A percentile compares a stretch with the other conserved stretches of the same genome.
phyloP scores from a whole-genome alignment of 2,888 invertebrate genomes.

The Catocala fraxini region DNA sequence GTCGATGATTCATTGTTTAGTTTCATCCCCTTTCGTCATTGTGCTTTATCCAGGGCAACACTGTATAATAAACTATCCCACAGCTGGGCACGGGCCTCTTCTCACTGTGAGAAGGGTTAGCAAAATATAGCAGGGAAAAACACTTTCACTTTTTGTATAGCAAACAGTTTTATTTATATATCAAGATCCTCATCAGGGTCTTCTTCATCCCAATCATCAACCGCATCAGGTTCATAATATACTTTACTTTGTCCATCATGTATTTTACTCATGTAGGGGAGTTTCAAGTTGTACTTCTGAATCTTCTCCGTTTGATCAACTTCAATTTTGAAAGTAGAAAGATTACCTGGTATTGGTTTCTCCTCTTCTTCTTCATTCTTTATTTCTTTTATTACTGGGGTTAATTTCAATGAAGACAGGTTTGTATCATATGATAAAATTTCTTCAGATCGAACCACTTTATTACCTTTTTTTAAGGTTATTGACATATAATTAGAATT shows the following conservation, averaged over 20 bases:
- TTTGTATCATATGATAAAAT: constrained; percentile 66
- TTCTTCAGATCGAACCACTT: constrained; percentile 81
- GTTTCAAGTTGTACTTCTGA: constrained; percentile 86
- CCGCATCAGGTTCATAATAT: constrained; percentile 92
- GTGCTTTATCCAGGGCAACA: too few species aligned
- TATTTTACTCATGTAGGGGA: constrained; percentile 88
- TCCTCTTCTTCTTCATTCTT: constrained; percentile 68
- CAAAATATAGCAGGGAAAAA: too few species aligned
- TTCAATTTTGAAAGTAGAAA: constrained; percentile 90
- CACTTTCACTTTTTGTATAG: too few species aligned
- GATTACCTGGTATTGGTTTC: constrained; percentile 72
- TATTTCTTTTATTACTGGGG: constrained; percentile 62
- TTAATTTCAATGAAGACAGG: constrained; percentile 64
- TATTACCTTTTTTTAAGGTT: constrained; percentile 84
- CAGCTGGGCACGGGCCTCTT: too few species aligned
- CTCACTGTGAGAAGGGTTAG: too few species aligned
- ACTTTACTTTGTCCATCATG: constrained; percentile 89
- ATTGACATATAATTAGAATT: constrained; percentile 65
- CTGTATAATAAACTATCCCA: too few species aligned
- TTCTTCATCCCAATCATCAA: constrained; percentile 95
- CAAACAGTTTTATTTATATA: constrained; percentile 73
- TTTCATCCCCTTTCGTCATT: too few species aligned
- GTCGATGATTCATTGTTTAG: too few species aligned
- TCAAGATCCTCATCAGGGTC: constrained; percentile 95
- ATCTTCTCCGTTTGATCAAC: constrained; percentile 88